Evolutionary conservation across 2,888 invertebrate species (phyloP), one percentile per base, ranked within the genome.

Genomic region (Pseudococcus jackbeardsleyi): DNA sequence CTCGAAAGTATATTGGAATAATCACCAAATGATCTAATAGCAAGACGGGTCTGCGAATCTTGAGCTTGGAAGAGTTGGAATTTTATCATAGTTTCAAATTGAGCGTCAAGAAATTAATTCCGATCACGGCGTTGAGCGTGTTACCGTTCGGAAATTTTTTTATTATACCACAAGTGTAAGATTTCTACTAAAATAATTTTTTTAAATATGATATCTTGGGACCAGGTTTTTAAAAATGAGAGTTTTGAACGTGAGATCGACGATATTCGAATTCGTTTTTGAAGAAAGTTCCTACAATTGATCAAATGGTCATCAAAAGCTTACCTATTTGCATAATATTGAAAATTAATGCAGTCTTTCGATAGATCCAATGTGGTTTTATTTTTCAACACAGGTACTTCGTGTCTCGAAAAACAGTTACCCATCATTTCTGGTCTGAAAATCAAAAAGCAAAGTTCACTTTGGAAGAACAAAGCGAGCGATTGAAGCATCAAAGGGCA

Each of bases 71-170:
- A 50, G 50, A 84, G 33, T 54, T 84, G 26, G 17, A 42, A 19
- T 84, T 50, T 7, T 26, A 26, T 8, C 54, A 50, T 84, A 39
- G n/a, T 15, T 84, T 54, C 46, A 19, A 22, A 9, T 3, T 42
- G 26, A 84, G 15, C 15, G 5, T 1, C 26, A 59, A n/a, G n/a
- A 84, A 84, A 59, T 26, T 84, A 9, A 17, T 84, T 1, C 88
- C 84, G 12, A 48, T 88, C 1, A 12, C 17, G 33, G 2, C 82
- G 7, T 15, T 88, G 17, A 68, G 17, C 0, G 42, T 84, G 19
- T 42, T 88, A 68, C 88, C 88, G 12, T 88, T 88, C 11, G 88
- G 88, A 68, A 84, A 84, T 42, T 0, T 46, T 0, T 6, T 88
- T 0, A 26, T 82, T 39, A 26, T 88, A 64, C 64, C 84, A 2